A percentile compares a stretch with the other conserved stretches of the same genome.
Evolutionary conservation across 1,140 invertebrate species (phyloP).

Genomic region (Telenomus remus): DNA sequence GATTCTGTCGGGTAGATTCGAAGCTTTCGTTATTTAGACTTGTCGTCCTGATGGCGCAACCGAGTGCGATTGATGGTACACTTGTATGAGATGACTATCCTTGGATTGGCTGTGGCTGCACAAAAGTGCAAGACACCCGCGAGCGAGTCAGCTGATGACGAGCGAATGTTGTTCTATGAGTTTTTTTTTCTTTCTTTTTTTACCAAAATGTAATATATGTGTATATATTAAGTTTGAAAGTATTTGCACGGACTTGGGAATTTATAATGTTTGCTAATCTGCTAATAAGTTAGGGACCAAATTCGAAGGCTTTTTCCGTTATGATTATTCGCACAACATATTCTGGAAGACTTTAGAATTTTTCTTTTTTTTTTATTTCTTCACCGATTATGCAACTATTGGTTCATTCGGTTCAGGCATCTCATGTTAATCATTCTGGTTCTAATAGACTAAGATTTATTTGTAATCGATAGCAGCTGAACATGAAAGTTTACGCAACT

Average conservation of each 20-base stretch:
- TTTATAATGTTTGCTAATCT: neutral
- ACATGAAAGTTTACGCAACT: no score
- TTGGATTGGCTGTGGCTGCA: constrained; percentile 41
- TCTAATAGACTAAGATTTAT: neutral
- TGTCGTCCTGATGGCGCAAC: constrained; percentile 13
- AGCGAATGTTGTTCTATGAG: neutral
- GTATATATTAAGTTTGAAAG: constrained; percentile 51
- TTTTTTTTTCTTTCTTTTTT: constrained; percentile 38
- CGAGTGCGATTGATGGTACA: constrained; percentile 15
- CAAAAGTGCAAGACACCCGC: constrained; percentile 12
- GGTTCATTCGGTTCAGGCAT: neutral
- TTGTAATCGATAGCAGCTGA: neutral
- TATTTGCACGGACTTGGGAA: neutral
- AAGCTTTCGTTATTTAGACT: constrained; percentile 7
- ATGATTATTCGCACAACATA: no score
- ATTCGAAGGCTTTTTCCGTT: no score
- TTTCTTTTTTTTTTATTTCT: no score
- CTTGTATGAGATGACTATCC: constrained; percentile 18
- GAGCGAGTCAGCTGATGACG: neutral
- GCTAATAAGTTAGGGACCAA: neutral
- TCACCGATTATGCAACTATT: no score
- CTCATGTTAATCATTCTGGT: neutral
- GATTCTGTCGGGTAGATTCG: constrained; percentile 27
- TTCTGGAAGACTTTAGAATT: no score
- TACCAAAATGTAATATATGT: constrained; percentile 56